Percentiles rank a stretch among this genome's conserved stretches.
Evolutionary conservation across 1,140 invertebrate species (phyloP).

Genomic region (Adelges cooleyi): DNA sequence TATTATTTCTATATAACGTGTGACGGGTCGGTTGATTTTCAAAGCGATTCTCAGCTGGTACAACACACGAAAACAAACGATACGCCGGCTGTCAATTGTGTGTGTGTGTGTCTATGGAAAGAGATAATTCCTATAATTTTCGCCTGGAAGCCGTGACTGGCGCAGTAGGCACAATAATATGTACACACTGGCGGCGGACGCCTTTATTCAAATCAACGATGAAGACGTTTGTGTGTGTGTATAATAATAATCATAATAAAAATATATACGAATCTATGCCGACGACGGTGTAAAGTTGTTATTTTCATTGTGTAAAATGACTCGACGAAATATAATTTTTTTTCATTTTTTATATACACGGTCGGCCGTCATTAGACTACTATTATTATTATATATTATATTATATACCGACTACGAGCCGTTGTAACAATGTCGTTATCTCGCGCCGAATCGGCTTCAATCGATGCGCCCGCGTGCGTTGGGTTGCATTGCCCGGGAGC

Average conservation of each 20-base stretch:
- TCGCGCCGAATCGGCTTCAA: neutral
- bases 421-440: slow-evolving; percentile 17
- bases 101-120: neutral
- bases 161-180: neutral
- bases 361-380: slow-evolving; percentile 7
- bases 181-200: neutral
- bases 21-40: neutral
- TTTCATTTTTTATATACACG: neutral
- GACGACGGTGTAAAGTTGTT: neutral
- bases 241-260: slow-evolving; percentile 1
- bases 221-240: neutral
- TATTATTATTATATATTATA: slow-evolving; percentile 12
- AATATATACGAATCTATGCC: neutral
- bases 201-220: too few relatives aligned
- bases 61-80: neutral
- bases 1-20: too few relatives aligned
- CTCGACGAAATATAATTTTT: slow-evolving; percentile 15
- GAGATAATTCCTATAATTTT: slow-evolving; percentile 23
- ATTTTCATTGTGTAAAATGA: slow-evolving; percentile 28
- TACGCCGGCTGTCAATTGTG: neutral
- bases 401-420: neutral
- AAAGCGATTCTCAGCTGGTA: neutral
- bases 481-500: slow-evolving; percentile 10
- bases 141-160: neutral
- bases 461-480: neutral